A percentile compares a stretch with the other conserved stretches of the same genome.
These are phyloP conservation scores for Sebastes umbrosus DNA, from an alignment of 2,797 vertebrate genomes.

Conservation along the genomic window DNA sequence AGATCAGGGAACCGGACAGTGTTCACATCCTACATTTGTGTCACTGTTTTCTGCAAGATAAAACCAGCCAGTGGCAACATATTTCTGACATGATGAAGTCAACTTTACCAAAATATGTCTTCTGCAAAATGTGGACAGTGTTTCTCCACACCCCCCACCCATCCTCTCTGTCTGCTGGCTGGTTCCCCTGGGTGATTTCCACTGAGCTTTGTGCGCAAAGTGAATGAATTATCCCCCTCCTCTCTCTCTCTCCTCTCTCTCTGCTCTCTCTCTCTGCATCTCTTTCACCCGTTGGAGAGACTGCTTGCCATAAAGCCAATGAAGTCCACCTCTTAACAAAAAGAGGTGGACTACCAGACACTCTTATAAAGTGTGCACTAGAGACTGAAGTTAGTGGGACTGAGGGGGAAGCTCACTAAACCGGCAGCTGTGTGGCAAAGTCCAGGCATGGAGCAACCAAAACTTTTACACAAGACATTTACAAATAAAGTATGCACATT, in stretches of 20 bases:
- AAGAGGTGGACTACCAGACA: slow-evolving; percentile 74
- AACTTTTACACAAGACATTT: not conserved
- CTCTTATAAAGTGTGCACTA: slow-evolving; percentile 69
- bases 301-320: slow-evolving; percentile 87
- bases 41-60: not conserved
- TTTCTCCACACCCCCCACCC: slow-evolving; percentile 67
- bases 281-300: slow-evolving; percentile 76
- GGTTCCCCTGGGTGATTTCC: slow-evolving; percentile 80
- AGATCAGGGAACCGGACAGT: not conserved
- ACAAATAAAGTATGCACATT: not conserved
- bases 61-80: not conserved
- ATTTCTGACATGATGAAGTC: not conserved
- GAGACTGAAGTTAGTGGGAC: slow-evolving; percentile 61
- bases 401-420: slow-evolving; percentile 44
- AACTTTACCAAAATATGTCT: not conserved
- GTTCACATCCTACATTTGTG: not conserved
- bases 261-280: slow-evolving; percentile 15
- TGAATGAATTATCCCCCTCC: slow-evolving; percentile 80
- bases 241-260: slow-evolving; percentile 12
- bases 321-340: slow-evolving; percentile 87
- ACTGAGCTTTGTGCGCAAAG: slow-evolving; percentile 84
- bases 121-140: not conserved
- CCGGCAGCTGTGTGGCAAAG: slow-evolving; percentile 10
- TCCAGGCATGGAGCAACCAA: not conserved
- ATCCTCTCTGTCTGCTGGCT: slow-evolving; percentile 70